Evolutionary conservation across 1,140 invertebrate species (phyloP), one percentile per base, ranked within the genome.

Genomic region (Mactra quadrangularis): DNA sequence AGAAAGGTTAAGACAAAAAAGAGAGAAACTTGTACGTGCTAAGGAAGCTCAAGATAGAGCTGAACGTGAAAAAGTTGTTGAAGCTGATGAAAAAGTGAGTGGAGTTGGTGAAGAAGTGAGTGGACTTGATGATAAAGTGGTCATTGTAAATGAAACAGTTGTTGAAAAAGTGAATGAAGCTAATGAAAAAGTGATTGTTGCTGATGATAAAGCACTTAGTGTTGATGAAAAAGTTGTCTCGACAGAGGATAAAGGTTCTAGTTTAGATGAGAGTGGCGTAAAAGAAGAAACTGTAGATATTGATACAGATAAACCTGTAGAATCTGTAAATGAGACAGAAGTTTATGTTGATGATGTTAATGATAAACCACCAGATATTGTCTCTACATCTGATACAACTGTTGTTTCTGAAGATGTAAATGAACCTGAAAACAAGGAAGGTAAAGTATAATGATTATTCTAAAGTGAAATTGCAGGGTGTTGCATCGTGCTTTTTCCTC

Each of bases 221-320:
- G 52, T 1, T 7, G 27, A 55, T 1, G 33, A 27, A 19, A 25
- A 45, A 74, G 25, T 19, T 31, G 33, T 41, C 38, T 41, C 15
- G 38, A 41, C 38, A 41, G 38, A 41, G 15, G 38, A 7, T 41
- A 15, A 41, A 41, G 38, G 38, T n/a, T n/a, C n/a, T n/a, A n/a
- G n/a, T n/a, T n/a, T n/a, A n/a, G n/a, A 27, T 17, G 25, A 33
- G 33, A 38, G 60, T 60, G 52, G 33, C 88, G 89, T 87, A 88
- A 89, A n/a, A n/a, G n/a, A 87, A 77, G 87, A 89, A 86, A 90
- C 83, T 85, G 85, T 83, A 81, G 79, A 83, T 60, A 86, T 57
- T 87, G 90, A 45, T 25, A 60, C 15, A 45, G 38, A 25, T n/a
- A 57, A 72, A 52, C 19, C 22, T 52, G 52, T 64, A 22, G 68